A percentile compares a stretch with the other conserved stretches of the same genome.
Evolutionary conservation across 2,113 vertebrate species (phyloP).

Genomic region (Pandion haliaetus): DNA sequence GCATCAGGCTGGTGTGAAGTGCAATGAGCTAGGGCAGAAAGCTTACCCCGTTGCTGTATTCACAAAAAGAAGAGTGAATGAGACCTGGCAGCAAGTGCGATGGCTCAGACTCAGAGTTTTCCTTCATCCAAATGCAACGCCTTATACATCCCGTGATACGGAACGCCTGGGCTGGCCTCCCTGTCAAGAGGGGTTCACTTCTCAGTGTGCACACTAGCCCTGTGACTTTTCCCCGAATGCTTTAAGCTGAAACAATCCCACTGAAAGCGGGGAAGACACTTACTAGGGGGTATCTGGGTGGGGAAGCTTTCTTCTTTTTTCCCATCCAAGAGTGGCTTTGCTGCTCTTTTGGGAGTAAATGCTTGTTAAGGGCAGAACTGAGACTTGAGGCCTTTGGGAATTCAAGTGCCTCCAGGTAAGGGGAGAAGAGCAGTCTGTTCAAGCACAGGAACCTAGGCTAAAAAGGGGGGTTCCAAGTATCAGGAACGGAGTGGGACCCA

Average conservation of each 20-base stretch:
- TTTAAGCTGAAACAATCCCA: background rate
- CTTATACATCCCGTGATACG: background rate
- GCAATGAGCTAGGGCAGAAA: background rate
- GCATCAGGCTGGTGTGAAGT: background rate
- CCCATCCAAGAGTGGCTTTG: background rate
- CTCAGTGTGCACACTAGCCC: background rate
- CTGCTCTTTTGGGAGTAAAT: background rate
- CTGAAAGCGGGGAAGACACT: background rate
- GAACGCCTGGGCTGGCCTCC: background rate
- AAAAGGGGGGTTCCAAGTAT: background rate
- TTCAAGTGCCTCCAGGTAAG: background rate
- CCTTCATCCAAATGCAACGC: background rate
- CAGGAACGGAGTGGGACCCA: background rate
- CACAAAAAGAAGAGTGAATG: background rate
- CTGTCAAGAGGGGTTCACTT: no score
- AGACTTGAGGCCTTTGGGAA: background rate
- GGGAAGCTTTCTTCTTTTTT: background rate
- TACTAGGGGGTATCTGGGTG: background rate
- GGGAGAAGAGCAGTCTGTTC: background rate
- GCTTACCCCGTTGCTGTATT: background rate
- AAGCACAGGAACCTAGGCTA: background rate
- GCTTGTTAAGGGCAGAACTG: background rate
- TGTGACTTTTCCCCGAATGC: background rate
- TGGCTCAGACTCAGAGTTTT: background rate
- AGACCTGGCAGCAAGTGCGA: background rate